Percentiles rank a stretch among this genome's conserved stretches.
Evolutionary conservation across 2,797 vertebrate genomes (phyloP).

Genomic region (Pseudochirops corinnae): DNA sequence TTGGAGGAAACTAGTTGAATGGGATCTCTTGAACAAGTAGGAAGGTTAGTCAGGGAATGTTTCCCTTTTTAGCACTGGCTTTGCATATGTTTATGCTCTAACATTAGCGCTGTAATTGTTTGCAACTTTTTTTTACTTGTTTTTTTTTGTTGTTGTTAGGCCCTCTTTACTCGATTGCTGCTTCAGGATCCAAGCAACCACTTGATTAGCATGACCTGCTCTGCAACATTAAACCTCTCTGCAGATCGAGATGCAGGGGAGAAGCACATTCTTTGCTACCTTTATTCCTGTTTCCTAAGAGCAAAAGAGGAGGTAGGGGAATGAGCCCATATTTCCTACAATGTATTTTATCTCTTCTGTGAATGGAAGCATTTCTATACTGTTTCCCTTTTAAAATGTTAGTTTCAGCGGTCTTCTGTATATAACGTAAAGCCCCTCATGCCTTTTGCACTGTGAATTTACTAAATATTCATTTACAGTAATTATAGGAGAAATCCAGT

Average conservation of each 20-base stretch:
- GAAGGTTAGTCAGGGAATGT: not conserved
- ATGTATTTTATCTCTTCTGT: not conserved
- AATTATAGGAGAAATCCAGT: not conserved
- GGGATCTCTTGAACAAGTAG: not conserved
- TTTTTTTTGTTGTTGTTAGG: conserved; percentile 84
- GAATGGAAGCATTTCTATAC: not conserved
- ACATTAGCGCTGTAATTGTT: conserved; percentile 19
- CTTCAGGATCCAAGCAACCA: conserved; percentile 94
- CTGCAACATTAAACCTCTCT: conserved; percentile 91
- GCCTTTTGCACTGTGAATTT: not conserved
- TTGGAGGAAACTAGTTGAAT: not conserved
- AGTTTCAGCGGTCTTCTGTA: fast-evolving
- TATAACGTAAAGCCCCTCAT: fast-evolving
- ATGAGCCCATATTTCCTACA: not conserved
- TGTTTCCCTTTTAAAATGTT: not conserved
- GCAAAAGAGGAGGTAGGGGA: conserved; percentile 94
- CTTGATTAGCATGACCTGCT: conserved; percentile 95
- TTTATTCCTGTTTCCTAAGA: conserved; percentile 95
- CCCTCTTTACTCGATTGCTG: conserved; percentile 94
- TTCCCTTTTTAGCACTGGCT: not conserved
- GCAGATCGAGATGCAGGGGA: conserved; percentile 97
- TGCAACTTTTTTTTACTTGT: not conserved
- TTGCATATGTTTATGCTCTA: conserved; percentile 47
- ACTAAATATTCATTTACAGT: not conserved
- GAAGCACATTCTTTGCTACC: conserved; percentile 92